Percentiles rank a stretch among this genome's conserved stretches.
Evolutionary conservation across 1,140 invertebrate genomes (phyloP).

Genomic region (Drosophila guanche): DNA sequence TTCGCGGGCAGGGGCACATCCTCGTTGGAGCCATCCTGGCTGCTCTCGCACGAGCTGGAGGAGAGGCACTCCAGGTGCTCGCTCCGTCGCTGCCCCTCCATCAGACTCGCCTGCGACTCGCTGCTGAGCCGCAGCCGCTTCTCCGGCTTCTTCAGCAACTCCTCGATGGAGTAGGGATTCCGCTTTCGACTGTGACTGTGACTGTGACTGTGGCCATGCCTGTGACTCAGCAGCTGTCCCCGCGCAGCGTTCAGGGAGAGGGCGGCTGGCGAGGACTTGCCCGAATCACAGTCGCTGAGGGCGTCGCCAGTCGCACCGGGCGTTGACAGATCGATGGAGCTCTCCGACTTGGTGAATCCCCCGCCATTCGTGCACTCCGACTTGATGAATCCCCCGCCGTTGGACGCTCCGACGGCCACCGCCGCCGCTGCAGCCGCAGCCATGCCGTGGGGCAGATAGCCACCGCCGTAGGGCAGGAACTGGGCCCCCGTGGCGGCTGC

Average conservation of each 20-base stretch:
- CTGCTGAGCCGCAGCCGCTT: constrained; percentile 79
- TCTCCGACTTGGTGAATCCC: constrained; percentile 76
- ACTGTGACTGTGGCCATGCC: background rate
- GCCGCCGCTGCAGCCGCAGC: constrained; percentile 54
- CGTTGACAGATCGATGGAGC: constrained; percentile 76
- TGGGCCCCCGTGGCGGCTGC: constrained; percentile 55
- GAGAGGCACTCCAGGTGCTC: constrained; percentile 59
- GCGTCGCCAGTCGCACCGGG: constrained; percentile 53
- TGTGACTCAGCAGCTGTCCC: constrained; percentile 14
- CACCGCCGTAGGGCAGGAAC: constrained; percentile 64
- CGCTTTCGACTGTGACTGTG: constrained; percentile 86
- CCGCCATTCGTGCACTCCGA: constrained; percentile 12
- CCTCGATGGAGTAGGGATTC: constrained; percentile 94
- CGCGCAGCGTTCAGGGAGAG: constrained; percentile 32
- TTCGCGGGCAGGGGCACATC: background rate
- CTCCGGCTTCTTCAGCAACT: constrained; percentile 91
- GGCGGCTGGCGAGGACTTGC: constrained; percentile 77
- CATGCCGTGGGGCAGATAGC: constrained; percentile 56
- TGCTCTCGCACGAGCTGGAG: constrained; percentile 64
- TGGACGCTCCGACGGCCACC: constrained; percentile 11
- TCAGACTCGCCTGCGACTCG: constrained; percentile 63
- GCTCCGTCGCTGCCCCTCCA: constrained; percentile 6
- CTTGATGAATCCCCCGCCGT: constrained; percentile 45
- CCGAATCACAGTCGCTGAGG: constrained; percentile 76
- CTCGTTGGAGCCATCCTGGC: constrained; percentile 41